Evolutionary conservation across 2,797 vertebrate species (phyloP).

Genomic region (Coregonus suidteri): DNA sequence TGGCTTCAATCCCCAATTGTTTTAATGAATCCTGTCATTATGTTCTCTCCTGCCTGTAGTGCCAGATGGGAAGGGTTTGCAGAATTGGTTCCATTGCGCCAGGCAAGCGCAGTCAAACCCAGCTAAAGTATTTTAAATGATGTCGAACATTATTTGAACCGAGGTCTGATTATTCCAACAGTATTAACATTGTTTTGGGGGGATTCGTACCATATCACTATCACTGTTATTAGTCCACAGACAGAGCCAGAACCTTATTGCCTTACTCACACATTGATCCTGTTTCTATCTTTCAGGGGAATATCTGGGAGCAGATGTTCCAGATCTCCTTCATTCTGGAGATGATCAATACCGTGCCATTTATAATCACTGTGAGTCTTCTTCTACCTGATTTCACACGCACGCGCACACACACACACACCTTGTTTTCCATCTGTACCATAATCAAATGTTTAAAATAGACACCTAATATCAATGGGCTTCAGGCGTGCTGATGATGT

Average conservation of each 20-base stretch:
- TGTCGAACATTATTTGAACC: neutral
- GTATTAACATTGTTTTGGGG: too few species aligned
- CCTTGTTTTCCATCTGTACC: too few species aligned
- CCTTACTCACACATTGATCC: neutral
- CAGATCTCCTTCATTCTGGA: slow-evolving; percentile 93
- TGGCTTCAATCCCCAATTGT: neutral
- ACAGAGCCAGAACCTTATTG: neutral
- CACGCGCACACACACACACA: neutral
- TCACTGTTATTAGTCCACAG: neutral
- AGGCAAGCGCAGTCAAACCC: too few species aligned
- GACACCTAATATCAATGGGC: neutral
- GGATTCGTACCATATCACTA: too few species aligned
- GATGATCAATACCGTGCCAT: slow-evolving; percentile 98
- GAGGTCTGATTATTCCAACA: neutral
- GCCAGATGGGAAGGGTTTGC: neutral
- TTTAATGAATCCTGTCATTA: neutral
- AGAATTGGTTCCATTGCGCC: neutral
- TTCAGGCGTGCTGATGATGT: neutral
- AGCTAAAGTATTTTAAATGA: too few species aligned
- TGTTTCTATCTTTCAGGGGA: slow-evolving; percentile 79
- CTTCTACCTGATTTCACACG: too few species aligned
- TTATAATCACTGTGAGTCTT: slow-evolving; percentile 93
- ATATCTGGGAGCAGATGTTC: slow-evolving; percentile 98
- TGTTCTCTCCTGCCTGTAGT: neutral
- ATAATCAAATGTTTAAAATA: too few species aligned